These are phyloP conservation scores for Drosophila merina DNA, from an alignment of 2,888 invertebrate species.

Conservation along the genomic window DNA sequence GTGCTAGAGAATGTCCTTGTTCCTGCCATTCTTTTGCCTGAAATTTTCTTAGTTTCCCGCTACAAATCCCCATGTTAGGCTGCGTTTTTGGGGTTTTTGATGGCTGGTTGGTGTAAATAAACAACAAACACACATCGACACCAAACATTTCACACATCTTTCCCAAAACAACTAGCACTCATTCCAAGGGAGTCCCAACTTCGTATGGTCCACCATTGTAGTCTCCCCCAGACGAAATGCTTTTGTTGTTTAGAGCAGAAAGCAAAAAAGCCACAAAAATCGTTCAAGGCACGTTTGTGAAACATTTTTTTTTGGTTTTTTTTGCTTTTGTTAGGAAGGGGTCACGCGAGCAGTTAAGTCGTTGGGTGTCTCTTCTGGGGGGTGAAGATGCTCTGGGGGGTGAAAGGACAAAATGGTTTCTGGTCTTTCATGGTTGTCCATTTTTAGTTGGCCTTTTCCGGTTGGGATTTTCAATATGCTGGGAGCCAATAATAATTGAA, in stretches of 20 bases:
- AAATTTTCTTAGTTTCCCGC: conserved; percentile 72
- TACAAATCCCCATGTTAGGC: conserved; percentile 73
- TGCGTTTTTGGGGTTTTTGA: conserved; percentile 77
- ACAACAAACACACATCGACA: conserved; percentile 68
- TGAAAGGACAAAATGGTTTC: conserved; percentile 2
- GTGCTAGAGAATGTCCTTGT: conserved; percentile 48
- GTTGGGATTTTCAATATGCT: conserved; percentile 38
- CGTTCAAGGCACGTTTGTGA: conserved; percentile 73
- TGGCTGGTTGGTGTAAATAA: conserved; percentile 79
- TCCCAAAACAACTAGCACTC: conserved; percentile 24
- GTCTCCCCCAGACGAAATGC: conserved; percentile 60
- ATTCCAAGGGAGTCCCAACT: conserved; percentile 25
- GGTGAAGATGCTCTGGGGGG: background rate
- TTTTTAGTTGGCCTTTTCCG: conserved; percentile 54
- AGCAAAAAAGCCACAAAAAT: conserved; percentile 80
- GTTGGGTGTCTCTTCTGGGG: conserved; percentile 5
- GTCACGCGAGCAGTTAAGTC: conserved; percentile 51
- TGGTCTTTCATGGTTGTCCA: conserved; percentile 57
- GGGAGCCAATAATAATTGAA: background rate
- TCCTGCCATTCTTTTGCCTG: conserved; percentile 37
- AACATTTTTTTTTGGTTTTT: conserved; percentile 47
- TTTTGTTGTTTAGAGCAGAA: conserved; percentile 74
- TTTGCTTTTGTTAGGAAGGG: background rate
- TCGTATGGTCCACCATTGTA: conserved; percentile 33
- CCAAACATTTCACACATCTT: conserved; percentile 28